Percentiles rank a stretch among this genome's conserved stretches.
These are phyloP conservation scores for Colaptes auratus DNA, from an alignment of 2,113 vertebrate species.

Conservation along the genomic window DNA sequence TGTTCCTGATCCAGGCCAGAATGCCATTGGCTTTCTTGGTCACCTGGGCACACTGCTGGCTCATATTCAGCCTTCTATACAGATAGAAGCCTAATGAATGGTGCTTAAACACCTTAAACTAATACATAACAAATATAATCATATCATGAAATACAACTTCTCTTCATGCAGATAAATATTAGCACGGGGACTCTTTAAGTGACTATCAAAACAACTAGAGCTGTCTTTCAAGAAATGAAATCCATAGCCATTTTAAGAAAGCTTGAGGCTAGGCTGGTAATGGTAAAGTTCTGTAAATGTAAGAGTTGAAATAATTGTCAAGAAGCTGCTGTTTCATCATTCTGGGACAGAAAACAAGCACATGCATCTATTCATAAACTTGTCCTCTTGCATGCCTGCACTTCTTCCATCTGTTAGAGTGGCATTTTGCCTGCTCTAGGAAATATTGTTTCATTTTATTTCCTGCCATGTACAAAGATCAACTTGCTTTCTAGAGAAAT, in stretches of 20 bases:
- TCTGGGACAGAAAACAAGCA: slow-evolving; percentile 37
- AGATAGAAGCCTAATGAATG: neutral
- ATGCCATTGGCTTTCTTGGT: too few relatives aligned
- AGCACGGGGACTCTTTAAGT: neutral
- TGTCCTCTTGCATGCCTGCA: slow-evolving; percentile 48
- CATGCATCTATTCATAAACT: slow-evolving; percentile 24
- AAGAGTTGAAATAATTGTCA: neutral
- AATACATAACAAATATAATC: neutral
- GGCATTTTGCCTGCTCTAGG: slow-evolving; percentile 33
- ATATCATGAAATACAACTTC: neutral
- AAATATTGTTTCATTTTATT: neutral
- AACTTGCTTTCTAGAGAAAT: neutral
- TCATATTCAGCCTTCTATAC: neutral
- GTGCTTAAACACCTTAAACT: neutral
- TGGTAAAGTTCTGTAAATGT: neutral
- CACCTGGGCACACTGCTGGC: too few relatives aligned
- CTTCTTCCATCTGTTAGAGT: slow-evolving; percentile 36
- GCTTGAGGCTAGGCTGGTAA: neutral
- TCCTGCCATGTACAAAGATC: neutral
- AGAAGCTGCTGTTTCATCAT: slow-evolving; percentile 44
- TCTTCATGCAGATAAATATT: neutral
- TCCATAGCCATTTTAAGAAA: neutral
- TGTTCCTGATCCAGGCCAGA: too few relatives aligned
- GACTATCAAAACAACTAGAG: neutral
- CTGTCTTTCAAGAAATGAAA: neutral